Conservation (phyloP, 2,888 invertebrate species). For the Ormyrus nitidulus region DNA sequence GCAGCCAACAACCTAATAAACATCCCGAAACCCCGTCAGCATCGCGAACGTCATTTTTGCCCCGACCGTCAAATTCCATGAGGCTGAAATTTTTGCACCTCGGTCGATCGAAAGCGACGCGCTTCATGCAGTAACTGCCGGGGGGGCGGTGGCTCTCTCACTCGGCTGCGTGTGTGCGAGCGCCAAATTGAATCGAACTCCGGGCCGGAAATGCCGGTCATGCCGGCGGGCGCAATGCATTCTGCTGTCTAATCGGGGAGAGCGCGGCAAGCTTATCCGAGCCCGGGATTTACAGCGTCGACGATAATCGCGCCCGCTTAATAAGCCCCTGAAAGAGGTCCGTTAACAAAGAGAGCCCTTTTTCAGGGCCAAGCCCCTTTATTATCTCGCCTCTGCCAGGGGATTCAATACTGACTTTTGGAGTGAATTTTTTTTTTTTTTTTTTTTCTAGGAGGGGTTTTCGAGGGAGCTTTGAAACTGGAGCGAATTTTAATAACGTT, state of each 20-base stretch:
- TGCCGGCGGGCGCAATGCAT: conserved; percentile 61
- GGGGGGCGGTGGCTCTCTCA: not conserved
- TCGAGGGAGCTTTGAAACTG: too few species aligned
- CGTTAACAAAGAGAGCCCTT: not conserved
- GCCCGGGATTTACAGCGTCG: conserved; percentile 19
- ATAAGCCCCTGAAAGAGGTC: conserved; percentile 4
- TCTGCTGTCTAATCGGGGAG: conserved; percentile 63
- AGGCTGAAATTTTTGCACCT: too few species aligned
- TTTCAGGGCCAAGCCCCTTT: not conserved
- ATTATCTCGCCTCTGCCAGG: not conserved
- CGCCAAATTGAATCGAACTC: conserved; percentile 68
- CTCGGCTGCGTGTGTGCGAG: conserved; percentile 52
- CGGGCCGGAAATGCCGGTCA: conserved; percentile 62
- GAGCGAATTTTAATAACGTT: too few species aligned
- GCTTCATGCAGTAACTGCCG: conserved; percentile 15
- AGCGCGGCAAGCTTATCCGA: conserved; percentile 55
- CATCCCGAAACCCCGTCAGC: too few species aligned
- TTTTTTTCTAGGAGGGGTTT: too few species aligned
- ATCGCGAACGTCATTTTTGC: too few species aligned
- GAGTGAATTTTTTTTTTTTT: too few species aligned
- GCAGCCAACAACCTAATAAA: too few species aligned
- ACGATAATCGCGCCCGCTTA: conserved; percentile 35
- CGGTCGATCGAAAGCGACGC: conserved; percentile 1
- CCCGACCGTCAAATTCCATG: too few species aligned
- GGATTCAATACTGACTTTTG: too few species aligned